phyloP scores from a whole-genome alignment of 2,797 vertebrate species.

The Octomys mimax region DNA sequence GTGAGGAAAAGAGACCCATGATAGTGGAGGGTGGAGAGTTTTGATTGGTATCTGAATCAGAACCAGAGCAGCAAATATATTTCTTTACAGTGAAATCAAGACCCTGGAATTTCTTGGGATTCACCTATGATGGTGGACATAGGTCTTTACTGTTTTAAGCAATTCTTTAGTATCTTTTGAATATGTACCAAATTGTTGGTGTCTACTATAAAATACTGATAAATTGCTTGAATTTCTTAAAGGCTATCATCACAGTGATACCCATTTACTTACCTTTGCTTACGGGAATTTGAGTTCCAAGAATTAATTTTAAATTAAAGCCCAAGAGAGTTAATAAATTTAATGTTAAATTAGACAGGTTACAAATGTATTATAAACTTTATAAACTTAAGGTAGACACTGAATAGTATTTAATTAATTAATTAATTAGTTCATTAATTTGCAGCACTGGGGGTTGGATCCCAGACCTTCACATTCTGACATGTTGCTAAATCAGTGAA shows the following conservation, averaged over 20 bases:
- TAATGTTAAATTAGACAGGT: slow-evolving; percentile 38
- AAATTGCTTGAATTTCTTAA: neutral
- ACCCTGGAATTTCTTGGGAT: neutral
- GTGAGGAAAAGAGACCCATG: neutral
- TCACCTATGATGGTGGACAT: neutral
- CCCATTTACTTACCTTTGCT: neutral
- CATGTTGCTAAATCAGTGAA: neutral
- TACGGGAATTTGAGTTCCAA: slow-evolving; percentile 30
- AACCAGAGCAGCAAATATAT: neutral
- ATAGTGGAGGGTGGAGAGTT: neutral
- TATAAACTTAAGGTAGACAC: neutral
- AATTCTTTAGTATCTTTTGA: slow-evolving; percentile 23
- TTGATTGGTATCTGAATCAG: neutral
- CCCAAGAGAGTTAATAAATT: neutral
- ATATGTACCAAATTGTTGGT: neutral
- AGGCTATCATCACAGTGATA: neutral
- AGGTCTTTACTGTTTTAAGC: neutral
- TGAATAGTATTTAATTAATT: neutral
- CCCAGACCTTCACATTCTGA: neutral
- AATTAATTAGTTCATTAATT: neutral
- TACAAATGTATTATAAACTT: neutral
- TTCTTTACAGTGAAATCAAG: slow-evolving; percentile 35
- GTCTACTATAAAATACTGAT: neutral
- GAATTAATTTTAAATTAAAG: slow-evolving; percentile 18
- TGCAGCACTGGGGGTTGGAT: neutral